Base-by-base conservation (phyloP, 2,888 invertebrate genomes). In the Heteromurus nitidus region DNA sequence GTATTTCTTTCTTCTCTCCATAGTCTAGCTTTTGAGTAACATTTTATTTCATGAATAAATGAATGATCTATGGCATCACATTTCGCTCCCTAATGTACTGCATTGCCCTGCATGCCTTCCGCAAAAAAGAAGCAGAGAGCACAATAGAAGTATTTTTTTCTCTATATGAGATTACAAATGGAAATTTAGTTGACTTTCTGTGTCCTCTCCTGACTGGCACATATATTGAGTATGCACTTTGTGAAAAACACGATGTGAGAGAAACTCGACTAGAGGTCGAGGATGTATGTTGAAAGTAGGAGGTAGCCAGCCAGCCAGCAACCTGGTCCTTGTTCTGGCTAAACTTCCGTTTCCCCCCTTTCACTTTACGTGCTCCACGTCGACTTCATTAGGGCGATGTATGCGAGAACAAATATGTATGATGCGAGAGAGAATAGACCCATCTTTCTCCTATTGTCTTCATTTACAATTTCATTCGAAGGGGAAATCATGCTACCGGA, bases 31-130 rank as follows among this genome's bases (percentile, higher is more conserved):
- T 5, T 5, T 36, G 53, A 53, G 28, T 42, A 62, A 47, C 18
- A 77, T 64, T 69, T 69, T 53, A 69, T 69, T 69, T 30, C 64
- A 77, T 77, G 77, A 77, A 77, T 77, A 77, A 69, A 77, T 77
- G 77, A 77, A 77, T 77, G 77, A 77, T 77, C 69, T 77, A 76
- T 76, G 42, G 68, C 47, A 68, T 18, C 1, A 7, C 30, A n/a
- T 30, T 60, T 18, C 20, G 18, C n/a, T 18, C 30, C 18, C 26
- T n/a, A 55, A 55, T 20, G 55, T 24, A 55, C 11, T 50, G 18
- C 50, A 50, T n/a, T 18, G 36, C 47, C n/a, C 47, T n/a, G 47
- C 47, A 7, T 55, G 50, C 11, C 16, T 24, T 55, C 24, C 55
- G 3, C 55, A 55, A 20, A 47, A n/a, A n/a, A 47, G n/a, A n/a